phyloP scores from a whole-genome alignment of 2,113 vertebrate species.

The Pleuronectes platessa region DNA sequence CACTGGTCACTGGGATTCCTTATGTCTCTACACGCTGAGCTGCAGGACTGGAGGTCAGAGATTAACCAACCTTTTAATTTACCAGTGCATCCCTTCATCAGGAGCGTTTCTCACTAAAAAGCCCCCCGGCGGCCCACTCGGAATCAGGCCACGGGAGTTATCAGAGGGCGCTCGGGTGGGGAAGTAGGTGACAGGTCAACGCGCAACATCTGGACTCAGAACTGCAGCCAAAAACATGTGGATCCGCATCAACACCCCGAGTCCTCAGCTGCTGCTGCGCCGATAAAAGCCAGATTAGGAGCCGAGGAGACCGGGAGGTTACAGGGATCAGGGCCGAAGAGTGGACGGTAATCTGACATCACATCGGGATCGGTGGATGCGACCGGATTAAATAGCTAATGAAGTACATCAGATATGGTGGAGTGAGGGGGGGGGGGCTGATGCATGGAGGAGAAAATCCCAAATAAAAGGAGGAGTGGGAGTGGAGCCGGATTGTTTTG shows the following conservation, averaged over 20 bases:
- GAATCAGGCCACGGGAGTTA: constrained; percentile 44
- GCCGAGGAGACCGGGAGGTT: constrained; percentile 56
- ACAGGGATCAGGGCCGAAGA: constrained; percentile 62
- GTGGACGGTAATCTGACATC: constrained; percentile 71
- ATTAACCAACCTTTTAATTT: constrained; percentile 24
- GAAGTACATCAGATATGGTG: constrained; percentile 65
- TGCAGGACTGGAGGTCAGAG: constrained; percentile 46
- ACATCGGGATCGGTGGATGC: constrained; percentile 65
- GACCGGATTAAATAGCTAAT: constrained; percentile 80
- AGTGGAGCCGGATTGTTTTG: background rate
- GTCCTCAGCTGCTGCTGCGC: background rate
- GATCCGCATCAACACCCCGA: background rate
- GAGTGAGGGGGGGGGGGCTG: constrained; percentile 1
- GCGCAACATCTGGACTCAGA: constrained; percentile 67
- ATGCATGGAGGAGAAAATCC: constrained; percentile 32
- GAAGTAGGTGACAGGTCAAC: constrained; percentile 67
- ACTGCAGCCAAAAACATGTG: constrained; percentile 54
- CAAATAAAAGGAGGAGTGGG: constrained; percentile 44
- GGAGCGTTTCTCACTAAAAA: constrained; percentile 38
- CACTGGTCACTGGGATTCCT: constrained; percentile 11
- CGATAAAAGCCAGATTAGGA: constrained; percentile 71
- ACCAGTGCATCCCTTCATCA: constrained; percentile 21
- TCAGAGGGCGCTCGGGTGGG: constrained; percentile 15
- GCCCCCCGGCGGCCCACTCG: background rate
- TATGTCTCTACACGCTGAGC: constrained; percentile 10